Conservation (phyloP, 2,888 invertebrate genomes). For the Eupithecia inturbata region DNA sequence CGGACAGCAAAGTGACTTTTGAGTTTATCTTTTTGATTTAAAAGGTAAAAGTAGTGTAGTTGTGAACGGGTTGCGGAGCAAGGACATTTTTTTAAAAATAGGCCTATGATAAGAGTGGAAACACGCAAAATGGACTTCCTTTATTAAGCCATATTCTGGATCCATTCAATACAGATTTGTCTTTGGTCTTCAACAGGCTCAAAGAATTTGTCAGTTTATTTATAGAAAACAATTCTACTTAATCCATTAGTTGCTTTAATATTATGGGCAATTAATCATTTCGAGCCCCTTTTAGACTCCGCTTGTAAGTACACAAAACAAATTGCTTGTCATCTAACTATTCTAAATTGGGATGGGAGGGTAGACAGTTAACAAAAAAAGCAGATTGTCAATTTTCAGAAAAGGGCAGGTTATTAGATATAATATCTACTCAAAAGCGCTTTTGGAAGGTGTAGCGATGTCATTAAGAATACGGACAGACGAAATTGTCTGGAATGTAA, state of each 20-base stretch:
- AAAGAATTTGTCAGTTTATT: conserved; percentile 1
- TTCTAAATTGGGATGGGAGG: conserved; percentile 12
- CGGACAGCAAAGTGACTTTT: too few species aligned
- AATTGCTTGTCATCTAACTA: conserved; percentile 31
- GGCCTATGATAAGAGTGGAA: neutral
- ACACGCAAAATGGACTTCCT: too few species aligned
- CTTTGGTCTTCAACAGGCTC: neutral
- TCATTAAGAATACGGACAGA: neutral
- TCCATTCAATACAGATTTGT: neutral
- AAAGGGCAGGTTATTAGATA: neutral
- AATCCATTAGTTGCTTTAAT: conserved; percentile 30
- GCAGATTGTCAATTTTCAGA: neutral
- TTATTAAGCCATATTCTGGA: neutral
- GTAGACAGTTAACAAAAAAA: neutral
- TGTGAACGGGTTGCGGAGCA: neutral
- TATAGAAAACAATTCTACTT: neutral
- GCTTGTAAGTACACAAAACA: conserved; percentile 27
- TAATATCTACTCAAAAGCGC: neutral
- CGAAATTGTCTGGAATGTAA: neutral
- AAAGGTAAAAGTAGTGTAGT: too few species aligned
- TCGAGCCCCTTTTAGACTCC: conserved; percentile 30
- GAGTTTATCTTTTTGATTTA: too few species aligned
- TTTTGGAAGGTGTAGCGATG: neutral
- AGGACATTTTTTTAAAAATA: neutral
- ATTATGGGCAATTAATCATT: conserved; percentile 37